Percentiles rank a stretch among this genome's conserved stretches.
Evolutionary conservation across 30 jellyfish, hydroid and myxozoan species (phyloP).

Genomic region (Nemopilema nomurai): DNA sequence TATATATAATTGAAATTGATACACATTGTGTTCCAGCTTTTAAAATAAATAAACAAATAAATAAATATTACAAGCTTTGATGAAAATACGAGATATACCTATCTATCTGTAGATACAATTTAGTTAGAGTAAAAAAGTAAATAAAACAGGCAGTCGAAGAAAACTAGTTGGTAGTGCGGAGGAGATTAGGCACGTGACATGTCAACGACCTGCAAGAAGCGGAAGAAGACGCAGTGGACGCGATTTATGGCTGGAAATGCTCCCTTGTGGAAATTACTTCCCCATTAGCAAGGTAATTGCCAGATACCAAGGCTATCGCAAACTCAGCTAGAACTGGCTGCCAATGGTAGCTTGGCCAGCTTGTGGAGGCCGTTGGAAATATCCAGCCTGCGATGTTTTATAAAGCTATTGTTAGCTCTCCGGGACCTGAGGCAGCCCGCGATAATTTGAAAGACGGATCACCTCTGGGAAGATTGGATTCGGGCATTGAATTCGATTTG

Average conservation of each 20-base stretch:
- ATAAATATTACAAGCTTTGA: no score
- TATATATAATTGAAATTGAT: no score
- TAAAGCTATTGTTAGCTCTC: slow-evolving; percentile 40
- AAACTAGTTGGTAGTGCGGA: not conserved
- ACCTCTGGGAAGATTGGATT: slow-evolving; percentile 52
- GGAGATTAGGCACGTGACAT: not conserved
- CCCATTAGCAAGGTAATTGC: not conserved
- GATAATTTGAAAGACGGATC: slow-evolving; percentile 28
- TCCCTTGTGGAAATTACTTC: not conserved
- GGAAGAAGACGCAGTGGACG: not conserved
- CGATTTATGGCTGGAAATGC: not conserved
- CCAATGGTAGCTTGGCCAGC: not conserved
- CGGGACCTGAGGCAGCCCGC: slow-evolving; percentile 54
- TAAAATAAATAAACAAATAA: no score
- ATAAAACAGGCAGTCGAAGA: not conserved
- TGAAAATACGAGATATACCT: no score
- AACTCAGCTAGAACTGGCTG: not conserved
- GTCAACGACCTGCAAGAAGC: not conserved
- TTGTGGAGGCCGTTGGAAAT: not conserved
- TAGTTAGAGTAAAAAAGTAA: no score
- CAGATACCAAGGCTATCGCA: not conserved
- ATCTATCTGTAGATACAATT: no score
- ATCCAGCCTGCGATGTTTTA: slow-evolving; percentile 2
- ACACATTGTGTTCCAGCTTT: no score
- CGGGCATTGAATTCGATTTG: slow-evolving; percentile 63